These are phyloP conservation scores for Diaphora mendica DNA, from an alignment of 2,888 invertebrate genomes.

Conservation along the genomic window DNA sequence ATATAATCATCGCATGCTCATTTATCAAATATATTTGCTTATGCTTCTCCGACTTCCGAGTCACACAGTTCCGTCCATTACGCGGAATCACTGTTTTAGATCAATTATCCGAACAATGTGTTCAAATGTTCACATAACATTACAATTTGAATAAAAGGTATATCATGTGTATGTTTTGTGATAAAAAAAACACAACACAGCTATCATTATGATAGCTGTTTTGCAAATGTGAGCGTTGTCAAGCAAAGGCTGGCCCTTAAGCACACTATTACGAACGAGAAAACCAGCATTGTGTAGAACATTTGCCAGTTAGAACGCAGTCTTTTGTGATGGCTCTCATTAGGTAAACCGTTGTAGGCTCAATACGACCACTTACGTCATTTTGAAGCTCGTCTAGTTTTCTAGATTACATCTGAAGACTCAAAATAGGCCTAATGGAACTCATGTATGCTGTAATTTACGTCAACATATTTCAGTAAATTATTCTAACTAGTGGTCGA, in stretches of 20 bases:
- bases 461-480: not conserved
- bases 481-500: not conserved
- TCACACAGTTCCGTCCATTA: too few relatives aligned
- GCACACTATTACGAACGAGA: not conserved
- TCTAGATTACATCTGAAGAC: not conserved
- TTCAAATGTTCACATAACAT: too few relatives aligned
- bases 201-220: not conserved
- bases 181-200: not conserved
- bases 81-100: too few relatives aligned
- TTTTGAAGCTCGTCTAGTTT: not conserved
- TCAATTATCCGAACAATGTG: too few relatives aligned
- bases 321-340: conserved; percentile 8
- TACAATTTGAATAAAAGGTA: too few relatives aligned
- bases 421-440: not conserved
- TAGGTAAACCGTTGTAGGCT: not conserved
- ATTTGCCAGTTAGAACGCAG: not conserved
- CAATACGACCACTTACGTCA: conserved; percentile 8
- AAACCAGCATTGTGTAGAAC: not conserved
- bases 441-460: not conserved
- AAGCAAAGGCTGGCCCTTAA: not conserved
- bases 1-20: too few relatives aligned
- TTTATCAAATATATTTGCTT: too few relatives aligned
- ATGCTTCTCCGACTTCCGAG: too few relatives aligned
- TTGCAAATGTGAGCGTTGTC: not conserved
- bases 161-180: not conserved